Evolutionary conservation across 2,888 invertebrate genomes (phyloP).

Genomic region (Aphidius colemani): DNA sequence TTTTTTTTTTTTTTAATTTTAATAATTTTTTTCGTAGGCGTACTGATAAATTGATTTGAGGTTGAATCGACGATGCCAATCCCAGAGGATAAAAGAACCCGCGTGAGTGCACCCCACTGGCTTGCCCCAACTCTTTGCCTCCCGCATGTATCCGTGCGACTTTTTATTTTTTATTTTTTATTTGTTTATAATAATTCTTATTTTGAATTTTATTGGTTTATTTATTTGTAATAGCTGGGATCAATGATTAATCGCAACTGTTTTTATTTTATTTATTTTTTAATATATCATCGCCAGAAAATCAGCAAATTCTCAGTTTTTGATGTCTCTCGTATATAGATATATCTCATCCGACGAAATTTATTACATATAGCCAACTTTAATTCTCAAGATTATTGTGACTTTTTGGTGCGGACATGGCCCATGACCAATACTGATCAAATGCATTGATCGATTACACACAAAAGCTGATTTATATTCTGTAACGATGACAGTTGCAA

Average conservation of each 20-base stretch:
- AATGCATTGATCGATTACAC: constrained; percentile 44
- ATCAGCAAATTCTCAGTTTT: too few species aligned
- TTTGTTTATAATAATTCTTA: constrained; percentile 3
- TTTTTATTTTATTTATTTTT: constrained; percentile 4
- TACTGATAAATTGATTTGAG: constrained; percentile 47
- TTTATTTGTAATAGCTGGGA: too few species aligned
- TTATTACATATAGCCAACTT: background rate
- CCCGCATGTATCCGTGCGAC: constrained; percentile 20
- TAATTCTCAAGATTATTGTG: too few species aligned
- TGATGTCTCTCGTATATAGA: too few species aligned
- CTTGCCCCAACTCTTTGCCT: constrained; percentile 27
- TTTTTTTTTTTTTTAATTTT: background rate
- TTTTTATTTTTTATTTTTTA: constrained; percentile 25
- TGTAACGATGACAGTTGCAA: constrained; percentile 32
- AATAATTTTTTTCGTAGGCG: constrained; percentile 28
- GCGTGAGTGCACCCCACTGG: constrained; percentile 16
- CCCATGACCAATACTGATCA: background rate
- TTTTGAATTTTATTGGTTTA: background rate
- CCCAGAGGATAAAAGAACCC: constrained; percentile 24
- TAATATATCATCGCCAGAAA: too few species aligned
- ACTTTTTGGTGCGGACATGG: constrained; percentile 10
- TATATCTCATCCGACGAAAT: too few species aligned
- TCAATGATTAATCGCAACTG: constrained; percentile 37
- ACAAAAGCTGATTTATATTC: constrained; percentile 45
- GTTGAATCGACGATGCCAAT: constrained; percentile 37